Percentiles rank a stretch among this genome's conserved stretches.
These are phyloP conservation scores for Fabriciana adippe DNA, from an alignment of 2,888 invertebrate genomes.

Conservation along the genomic window DNA sequence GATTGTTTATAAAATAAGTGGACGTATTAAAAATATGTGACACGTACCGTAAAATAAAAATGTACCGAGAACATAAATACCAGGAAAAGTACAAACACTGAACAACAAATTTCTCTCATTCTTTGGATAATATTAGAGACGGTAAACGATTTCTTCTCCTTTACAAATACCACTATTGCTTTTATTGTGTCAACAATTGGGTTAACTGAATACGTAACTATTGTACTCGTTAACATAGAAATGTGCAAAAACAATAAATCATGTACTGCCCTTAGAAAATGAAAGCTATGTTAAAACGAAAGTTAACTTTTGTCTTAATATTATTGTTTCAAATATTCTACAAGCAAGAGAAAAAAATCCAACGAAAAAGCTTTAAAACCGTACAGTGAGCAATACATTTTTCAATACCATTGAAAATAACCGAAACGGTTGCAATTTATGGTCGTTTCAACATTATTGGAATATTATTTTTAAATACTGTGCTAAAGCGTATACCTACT, in stretches of 20 bases:
- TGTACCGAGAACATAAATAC: no score
- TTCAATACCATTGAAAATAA: conserved; percentile 18
- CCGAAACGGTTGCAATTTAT: conserved; percentile 36
- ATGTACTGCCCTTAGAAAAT: conserved; percentile 46
- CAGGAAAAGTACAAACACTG: neutral
- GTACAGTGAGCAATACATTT: conserved; percentile 10
- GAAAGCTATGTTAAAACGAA: conserved; percentile 56
- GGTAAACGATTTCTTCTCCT: conserved; percentile 24
- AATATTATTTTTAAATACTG: conserved; percentile 24
- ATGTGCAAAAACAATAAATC: conserved; percentile 50
- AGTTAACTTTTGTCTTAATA: conserved; percentile 47
- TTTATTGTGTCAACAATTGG: conserved; percentile 44
- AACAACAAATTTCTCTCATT: conserved; percentile 24
- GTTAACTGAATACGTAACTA: conserved; percentile 44
- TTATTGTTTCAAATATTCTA: conserved; percentile 36
- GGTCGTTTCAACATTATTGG: conserved; percentile 13
- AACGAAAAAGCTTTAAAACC: conserved; percentile 5
- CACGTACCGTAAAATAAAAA: no score
- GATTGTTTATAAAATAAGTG: no score
- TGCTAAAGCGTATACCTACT: conserved; percentile 2
- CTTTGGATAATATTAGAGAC: conserved; percentile 17
- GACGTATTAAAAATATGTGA: no score
- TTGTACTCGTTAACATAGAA: conserved; percentile 47
- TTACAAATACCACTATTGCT: conserved; percentile 20
- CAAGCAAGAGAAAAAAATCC: neutral